Percentiles rank a stretch among this genome's conserved stretches.
These are phyloP conservation scores for Rhopalosiphum padi DNA, from an alignment of 1,140 invertebrate species.

Conservation along the genomic window DNA sequence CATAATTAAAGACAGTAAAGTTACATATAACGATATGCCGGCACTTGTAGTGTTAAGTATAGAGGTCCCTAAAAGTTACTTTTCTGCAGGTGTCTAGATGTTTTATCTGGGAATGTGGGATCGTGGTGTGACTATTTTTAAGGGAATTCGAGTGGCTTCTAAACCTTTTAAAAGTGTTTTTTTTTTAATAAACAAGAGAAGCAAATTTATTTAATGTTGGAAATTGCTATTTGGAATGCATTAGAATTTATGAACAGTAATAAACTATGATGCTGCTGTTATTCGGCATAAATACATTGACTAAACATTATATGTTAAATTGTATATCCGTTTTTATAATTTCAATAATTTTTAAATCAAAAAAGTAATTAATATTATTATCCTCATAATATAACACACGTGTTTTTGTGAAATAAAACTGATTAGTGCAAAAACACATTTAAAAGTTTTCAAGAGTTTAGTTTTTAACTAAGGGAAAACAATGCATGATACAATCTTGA, in stretches of 20 bases:
- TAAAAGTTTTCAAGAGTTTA: slow-evolving; percentile 1
- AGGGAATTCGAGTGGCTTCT: no score
- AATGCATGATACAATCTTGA: not conserved
- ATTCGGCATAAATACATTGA: not conserved
- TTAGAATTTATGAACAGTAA: not conserved
- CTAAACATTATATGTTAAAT: not conserved
- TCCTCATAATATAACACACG: not conserved
- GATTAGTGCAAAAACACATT: not conserved
- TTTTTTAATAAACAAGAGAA: not conserved
- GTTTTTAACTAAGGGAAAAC: not conserved
- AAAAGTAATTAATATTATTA: not conserved
- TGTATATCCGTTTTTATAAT: not conserved
- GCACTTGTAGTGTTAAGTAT: no score
- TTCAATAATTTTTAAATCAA: not conserved
- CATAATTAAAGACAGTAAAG: no score
- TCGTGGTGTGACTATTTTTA: no score
- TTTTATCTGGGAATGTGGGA: no score
- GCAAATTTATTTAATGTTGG: not conserved
- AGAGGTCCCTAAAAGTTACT: no score
- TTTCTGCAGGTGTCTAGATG: no score
- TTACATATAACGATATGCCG: no score
- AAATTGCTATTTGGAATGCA: not conserved
- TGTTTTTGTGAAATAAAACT: not conserved
- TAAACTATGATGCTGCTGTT: not conserved
- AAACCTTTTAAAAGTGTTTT: not conserved